A percentile compares a stretch with the other conserved stretches of the same genome.
These are phyloP conservation scores for Cyrtorhinus lividipennis DNA, from an alignment of 1,140 invertebrate genomes.

Conservation along the genomic window DNA sequence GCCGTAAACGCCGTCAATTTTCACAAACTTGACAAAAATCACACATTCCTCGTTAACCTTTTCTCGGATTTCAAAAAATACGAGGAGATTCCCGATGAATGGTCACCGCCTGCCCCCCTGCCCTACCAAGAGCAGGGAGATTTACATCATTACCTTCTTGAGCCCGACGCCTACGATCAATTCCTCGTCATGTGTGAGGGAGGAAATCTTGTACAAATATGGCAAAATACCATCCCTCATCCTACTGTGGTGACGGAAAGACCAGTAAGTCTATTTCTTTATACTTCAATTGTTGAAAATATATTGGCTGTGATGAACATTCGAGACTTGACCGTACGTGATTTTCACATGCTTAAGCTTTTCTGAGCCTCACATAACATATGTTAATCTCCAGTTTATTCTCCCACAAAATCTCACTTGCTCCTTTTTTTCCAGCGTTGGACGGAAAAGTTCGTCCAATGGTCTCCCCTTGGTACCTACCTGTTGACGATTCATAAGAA, in stretches of 20 bases:
- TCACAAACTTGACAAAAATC: conserved; percentile 90
- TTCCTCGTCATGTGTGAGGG: conserved; percentile 78
- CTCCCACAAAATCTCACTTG: no score
- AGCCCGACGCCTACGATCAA: conserved; percentile 90
- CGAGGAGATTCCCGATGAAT: conserved; percentile 80
- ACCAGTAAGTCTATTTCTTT: conserved; percentile 40
- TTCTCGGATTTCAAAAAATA: conserved; percentile 96
- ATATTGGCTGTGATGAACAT: no score
- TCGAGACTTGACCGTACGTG: no score
- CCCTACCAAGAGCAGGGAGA: conserved; percentile 79
- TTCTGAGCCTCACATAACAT: no score
- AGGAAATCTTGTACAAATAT: conserved; percentile 60
- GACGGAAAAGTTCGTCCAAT: conserved; percentile 90
- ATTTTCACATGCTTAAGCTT: no score
- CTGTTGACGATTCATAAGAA: conserved; percentile 88
- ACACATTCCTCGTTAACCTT: conserved; percentile 88
- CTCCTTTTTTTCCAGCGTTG: conserved; percentile 48
- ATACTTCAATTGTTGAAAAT: no score
- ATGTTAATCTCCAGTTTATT: no score
- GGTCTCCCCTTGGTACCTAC: conserved; percentile 95
- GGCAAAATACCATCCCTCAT: conserved; percentile 80
- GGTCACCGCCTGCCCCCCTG: conserved; percentile 75
- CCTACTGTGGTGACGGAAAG: conserved; percentile 69
- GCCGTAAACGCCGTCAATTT: conserved; percentile 80
- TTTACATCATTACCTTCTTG: conserved; percentile 78